phyloP scores from a whole-genome alignment of 2,888 invertebrate genomes.

The Dolichomitus sp. region DNA sequence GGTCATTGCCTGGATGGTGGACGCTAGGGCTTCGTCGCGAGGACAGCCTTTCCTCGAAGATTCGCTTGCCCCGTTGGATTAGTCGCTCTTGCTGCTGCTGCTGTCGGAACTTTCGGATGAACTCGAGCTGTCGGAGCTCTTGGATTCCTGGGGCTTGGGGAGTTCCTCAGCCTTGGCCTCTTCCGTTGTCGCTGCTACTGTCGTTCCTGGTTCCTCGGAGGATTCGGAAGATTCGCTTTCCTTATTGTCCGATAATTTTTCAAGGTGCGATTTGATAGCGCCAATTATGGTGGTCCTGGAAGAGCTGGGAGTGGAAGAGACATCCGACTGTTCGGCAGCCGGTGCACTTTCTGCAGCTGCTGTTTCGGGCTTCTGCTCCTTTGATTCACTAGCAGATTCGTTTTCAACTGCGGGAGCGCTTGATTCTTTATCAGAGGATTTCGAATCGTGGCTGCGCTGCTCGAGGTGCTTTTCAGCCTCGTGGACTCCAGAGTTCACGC shows the following conservation, averaged over 20 bases:
- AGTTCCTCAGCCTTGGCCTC: slow-evolving; percentile 84
- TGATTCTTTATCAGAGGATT: not conserved
- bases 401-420: not conserved
- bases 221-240: slow-evolving; percentile 25
- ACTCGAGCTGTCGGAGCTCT: slow-evolving; percentile 43
- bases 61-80: slow-evolving; percentile 35
- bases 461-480: not conserved
- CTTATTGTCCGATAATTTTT: slow-evolving; percentile 5
- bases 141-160: slow-evolving; percentile 79
- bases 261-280: not conserved
- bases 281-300: too few relatives aligned
- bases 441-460: not conserved
- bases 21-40: slow-evolving; percentile 6
- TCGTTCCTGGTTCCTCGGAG: not conserved
- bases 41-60: not conserved
- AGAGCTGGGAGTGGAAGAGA: too few relatives aligned
- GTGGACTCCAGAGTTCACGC: too few relatives aligned
- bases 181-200: slow-evolving; percentile 72
- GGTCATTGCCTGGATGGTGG: slow-evolving; percentile 34
- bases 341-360: too few relatives aligned
- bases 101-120: slow-evolving; percentile 60
- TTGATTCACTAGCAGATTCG: not conserved
- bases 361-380: not conserved
- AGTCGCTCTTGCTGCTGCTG: slow-evolving; percentile 41
- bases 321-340: too few relatives aligned